These are phyloP conservation scores for Mactra quadrangularis DNA, from an alignment of 1,140 invertebrate genomes.

Conservation along the genomic window DNA sequence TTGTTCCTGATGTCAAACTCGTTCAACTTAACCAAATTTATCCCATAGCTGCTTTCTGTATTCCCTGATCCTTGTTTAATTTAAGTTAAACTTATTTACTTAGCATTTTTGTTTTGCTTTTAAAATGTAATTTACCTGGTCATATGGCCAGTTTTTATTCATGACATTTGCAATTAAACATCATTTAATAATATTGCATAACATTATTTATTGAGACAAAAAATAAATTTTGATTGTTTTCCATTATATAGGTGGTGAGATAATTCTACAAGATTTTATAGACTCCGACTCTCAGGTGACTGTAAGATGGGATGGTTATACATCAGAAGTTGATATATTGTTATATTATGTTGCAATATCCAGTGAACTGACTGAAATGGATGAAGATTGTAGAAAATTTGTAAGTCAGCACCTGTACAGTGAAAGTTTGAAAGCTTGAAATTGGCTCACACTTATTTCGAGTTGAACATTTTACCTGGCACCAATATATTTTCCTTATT, in stretches of 20 bases:
- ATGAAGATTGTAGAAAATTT: slow-evolving; percentile 41
- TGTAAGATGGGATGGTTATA: slow-evolving; percentile 58
- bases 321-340: slow-evolving; percentile 64
- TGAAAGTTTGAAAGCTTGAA: neutral
- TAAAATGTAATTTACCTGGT: neutral
- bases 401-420: slow-evolving; percentile 30
- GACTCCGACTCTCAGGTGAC: slow-evolving; percentile 1
- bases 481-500: neutral
- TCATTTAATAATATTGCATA: neutral
- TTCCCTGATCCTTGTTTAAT: no score
- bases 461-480: neutral
- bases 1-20: no score
- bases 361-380: neutral
- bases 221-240: neutral
- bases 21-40: no score
- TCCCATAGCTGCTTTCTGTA: no score
- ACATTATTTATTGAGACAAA: neutral
- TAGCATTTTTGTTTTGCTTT: no score
- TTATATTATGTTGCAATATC: slow-evolving; percentile 65
- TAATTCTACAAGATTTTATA: slow-evolving; percentile 50
- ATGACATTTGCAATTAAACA: neutral
- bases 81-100: no score
- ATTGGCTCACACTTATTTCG: neutral
- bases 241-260: slow-evolving; percentile 53
- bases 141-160: neutral